Percentiles rank a stretch among this genome's conserved stretches.
These are phyloP conservation scores for Scrobipalpa costella DNA, from an alignment of 2,888 invertebrate species.

Conservation along the genomic window DNA sequence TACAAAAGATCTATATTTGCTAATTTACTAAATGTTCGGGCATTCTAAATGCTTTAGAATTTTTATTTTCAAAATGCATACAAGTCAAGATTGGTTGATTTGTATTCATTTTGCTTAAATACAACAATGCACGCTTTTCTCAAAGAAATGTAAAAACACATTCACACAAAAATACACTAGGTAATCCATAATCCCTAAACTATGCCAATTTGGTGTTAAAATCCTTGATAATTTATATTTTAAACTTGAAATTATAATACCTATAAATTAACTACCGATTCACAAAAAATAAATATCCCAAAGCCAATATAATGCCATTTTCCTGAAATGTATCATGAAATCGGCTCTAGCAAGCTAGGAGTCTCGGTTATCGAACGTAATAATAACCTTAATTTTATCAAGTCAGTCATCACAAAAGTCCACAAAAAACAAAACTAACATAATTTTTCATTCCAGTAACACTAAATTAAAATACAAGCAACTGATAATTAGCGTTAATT, in stretches of 20 bases:
- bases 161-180: neutral
- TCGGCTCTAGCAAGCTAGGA: neutral
- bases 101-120: slow-evolving; percentile 60
- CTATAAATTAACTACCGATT: slow-evolving; percentile 3
- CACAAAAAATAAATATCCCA: slow-evolving; percentile 13
- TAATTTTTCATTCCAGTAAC: neutral
- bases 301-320: neutral
- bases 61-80: slow-evolving; percentile 64
- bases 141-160: slow-evolving; percentile 59
- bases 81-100: slow-evolving; percentile 45
- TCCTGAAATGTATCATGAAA: slow-evolving; percentile 4
- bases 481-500: neutral
- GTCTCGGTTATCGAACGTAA: neutral
- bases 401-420: neutral
- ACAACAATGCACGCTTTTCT: slow-evolving; percentile 38
- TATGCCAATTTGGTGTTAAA: slow-evolving; percentile 30
- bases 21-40: slow-evolving; percentile 52
- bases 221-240: neutral
- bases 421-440: neutral
- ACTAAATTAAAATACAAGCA: slow-evolving; percentile 1
- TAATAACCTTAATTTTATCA: neutral
- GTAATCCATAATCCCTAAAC: neutral
- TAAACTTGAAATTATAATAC: slow-evolving; percentile 3
- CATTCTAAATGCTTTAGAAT: slow-evolving; percentile 66
- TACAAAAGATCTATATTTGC: slow-evolving; percentile 52